These are phyloP conservation scores for Cephus nigrinus DNA, from an alignment of 2,888 invertebrate genomes.

Conservation along the genomic window DNA sequence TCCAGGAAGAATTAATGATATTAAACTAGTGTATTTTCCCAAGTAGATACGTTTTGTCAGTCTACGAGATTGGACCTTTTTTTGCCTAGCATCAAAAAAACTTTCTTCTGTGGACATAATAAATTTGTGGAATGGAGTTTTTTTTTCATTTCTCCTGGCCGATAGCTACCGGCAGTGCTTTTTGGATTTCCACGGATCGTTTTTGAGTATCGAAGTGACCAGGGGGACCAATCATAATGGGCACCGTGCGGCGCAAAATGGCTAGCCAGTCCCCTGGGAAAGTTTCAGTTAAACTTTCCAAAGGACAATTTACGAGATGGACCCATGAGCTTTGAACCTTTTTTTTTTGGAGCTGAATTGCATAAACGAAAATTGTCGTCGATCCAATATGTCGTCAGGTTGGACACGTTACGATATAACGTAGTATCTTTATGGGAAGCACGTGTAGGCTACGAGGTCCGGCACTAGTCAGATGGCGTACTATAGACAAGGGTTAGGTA, in stretches of 20 bases:
- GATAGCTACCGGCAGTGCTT: neutral
- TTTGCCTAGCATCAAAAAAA: neutral
- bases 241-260: neutral
- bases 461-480: neutral
- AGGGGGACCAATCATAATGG: neutral
- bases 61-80: neutral
- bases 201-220: neutral
- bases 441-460: constrained; percentile 32
- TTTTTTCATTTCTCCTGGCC: neutral
- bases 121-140: neutral
- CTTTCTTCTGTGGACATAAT: neutral
- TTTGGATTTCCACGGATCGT: neutral
- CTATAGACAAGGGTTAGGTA: no score
- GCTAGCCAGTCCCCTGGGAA: neutral
- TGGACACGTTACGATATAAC: constrained; percentile 13
- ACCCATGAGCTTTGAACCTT: neutral
- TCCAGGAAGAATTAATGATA: neutral
- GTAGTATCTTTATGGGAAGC: constrained; percentile 23
- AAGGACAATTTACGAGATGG: constrained; percentile 4
- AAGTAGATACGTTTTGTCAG: neutral
- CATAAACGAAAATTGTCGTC: constrained; percentile 15
- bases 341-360: neutral
- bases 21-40: neutral
- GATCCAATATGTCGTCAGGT: constrained; percentile 18
- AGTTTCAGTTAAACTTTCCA: neutral